These are phyloP conservation scores for Diadophis punctatus DNA, from an alignment of 2,113 vertebrate species.

Conservation along the genomic window DNA sequence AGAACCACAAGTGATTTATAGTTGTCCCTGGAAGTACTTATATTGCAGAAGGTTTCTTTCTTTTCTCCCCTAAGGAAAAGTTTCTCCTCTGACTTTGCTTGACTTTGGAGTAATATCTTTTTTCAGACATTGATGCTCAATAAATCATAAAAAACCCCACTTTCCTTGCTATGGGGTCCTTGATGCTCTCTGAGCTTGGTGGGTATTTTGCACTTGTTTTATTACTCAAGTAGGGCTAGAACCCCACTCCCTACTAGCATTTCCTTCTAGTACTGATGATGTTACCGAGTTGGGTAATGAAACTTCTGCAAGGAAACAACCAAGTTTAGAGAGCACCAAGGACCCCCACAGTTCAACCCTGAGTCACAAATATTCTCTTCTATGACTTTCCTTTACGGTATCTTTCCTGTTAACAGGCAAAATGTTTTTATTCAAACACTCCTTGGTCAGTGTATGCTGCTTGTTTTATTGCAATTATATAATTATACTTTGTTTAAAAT, in stretches of 20 bases:
- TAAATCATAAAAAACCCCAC: not conserved
- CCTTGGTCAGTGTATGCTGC: not conserved
- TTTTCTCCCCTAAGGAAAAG: not conserved
- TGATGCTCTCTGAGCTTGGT: not conserved
- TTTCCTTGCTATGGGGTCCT: not conserved
- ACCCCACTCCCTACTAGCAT: not conserved
- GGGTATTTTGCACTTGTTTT: not conserved
- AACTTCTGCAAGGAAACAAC: not conserved
- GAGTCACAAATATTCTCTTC: not conserved
- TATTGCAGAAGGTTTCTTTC: not conserved
- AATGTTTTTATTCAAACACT: not conserved
- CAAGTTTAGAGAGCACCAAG: not conserved
- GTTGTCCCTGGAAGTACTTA: not conserved
- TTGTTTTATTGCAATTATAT: not conserved
- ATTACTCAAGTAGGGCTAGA: not conserved
- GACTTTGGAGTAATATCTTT: not conserved
- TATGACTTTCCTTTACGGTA: not conserved
- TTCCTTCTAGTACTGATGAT: not conserved
- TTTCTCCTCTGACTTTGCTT: not conserved
- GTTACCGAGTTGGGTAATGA: not conserved
- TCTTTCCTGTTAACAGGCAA: not conserved
- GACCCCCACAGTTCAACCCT: not conserved
- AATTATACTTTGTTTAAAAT: not conserved
- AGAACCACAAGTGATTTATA: too few species aligned
- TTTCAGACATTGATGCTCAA: not conserved